phyloP scores from a whole-genome alignment of 2,113 vertebrate species.

The Oxygymnocypris stewartii region DNA sequence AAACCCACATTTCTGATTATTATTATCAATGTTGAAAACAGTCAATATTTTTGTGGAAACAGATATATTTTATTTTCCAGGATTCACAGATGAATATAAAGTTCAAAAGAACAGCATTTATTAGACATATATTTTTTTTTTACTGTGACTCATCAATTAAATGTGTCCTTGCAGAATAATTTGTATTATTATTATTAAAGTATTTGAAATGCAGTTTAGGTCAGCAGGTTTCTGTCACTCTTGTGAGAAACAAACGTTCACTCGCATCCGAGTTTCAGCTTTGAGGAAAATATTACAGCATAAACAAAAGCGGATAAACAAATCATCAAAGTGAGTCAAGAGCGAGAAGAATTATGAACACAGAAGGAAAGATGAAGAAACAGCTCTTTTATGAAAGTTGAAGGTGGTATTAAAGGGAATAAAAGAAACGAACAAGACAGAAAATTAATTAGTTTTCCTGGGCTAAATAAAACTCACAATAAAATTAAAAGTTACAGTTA shows the following conservation, averaged over 20 bases:
- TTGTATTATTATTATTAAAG: too few species aligned
- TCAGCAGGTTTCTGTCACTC: not conserved
- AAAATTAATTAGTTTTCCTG: not conserved
- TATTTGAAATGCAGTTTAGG: not conserved
- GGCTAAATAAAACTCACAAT: not conserved
- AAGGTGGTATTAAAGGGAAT: not conserved
- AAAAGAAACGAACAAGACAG: not conserved
- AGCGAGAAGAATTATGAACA: not conserved
- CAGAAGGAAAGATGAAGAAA: not conserved
- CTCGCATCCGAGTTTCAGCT: not conserved
- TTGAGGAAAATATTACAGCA: slow-evolving; percentile 39
- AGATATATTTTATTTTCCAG: too few species aligned
- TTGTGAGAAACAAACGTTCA: not conserved
- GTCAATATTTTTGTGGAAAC: too few species aligned
- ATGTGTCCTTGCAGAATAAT: not conserved
- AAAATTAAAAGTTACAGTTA: not conserved
- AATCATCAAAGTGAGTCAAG: not conserved
- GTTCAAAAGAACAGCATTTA: not conserved
- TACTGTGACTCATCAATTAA: not conserved
- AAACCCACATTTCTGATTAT: too few species aligned
- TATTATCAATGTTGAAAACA: too few species aligned
- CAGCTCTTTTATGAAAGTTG: not conserved
- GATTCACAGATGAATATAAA: not conserved
- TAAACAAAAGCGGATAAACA: slow-evolving; percentile 10
- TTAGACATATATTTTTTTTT: not conserved